Evolutionary conservation across 2,113 vertebrate species (phyloP).

Genomic region (Erythrocercus mccallii): DNA sequence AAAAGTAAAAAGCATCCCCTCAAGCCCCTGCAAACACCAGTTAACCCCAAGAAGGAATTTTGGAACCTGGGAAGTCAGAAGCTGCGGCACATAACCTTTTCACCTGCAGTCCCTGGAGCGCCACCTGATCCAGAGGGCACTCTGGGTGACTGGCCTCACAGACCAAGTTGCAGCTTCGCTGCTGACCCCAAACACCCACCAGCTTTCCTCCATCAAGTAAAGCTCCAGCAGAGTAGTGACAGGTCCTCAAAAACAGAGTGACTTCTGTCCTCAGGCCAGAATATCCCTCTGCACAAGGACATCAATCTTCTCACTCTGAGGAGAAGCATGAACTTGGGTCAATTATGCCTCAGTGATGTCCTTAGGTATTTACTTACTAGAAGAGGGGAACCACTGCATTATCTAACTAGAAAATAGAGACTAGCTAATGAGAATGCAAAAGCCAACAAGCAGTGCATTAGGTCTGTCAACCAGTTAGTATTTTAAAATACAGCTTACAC

Average conservation of each 20-base stretch:
- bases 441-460: background rate
- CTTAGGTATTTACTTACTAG: background rate
- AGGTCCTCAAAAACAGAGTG: background rate
- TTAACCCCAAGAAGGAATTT: background rate
- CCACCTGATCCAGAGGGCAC: background rate
- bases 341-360: background rate
- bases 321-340: background rate
- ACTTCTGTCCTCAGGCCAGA: background rate
- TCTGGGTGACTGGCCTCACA: background rate
- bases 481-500: background rate
- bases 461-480: background rate
- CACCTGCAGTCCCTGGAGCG: background rate
- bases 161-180: background rate
- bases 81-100: background rate
- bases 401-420: background rate
- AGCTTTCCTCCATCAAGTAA: background rate
- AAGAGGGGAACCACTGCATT: background rate
- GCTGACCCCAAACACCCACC: background rate
- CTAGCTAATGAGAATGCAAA: background rate
- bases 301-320: background rate
- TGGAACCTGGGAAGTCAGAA: background rate
- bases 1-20: background rate
- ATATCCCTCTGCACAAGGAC: background rate
- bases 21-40: background rate
- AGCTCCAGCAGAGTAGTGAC: background rate